These are phyloP conservation scores for Eurytoma adleriae DNA, from an alignment of 2,888 invertebrate genomes.

Conservation along the genomic window DNA sequence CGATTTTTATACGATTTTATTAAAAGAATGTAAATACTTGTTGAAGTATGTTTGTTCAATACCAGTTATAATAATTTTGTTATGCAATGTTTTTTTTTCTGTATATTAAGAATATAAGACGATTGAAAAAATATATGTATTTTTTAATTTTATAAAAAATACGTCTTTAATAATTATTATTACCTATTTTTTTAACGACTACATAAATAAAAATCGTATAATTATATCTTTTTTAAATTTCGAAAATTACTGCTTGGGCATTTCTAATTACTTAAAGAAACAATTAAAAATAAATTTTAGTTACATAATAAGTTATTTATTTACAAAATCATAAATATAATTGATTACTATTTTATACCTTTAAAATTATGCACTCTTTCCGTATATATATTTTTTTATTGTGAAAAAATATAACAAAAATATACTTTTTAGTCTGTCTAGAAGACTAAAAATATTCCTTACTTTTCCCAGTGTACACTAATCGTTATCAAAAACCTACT, in stretches of 20 bases:
- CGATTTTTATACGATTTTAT: slow-evolving; percentile 51
- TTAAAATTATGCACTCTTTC: slow-evolving; percentile 20
- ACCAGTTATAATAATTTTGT: slow-evolving; percentile 31
- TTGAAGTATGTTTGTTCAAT: slow-evolving; percentile 37
- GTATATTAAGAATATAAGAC: slow-evolving; percentile 43
- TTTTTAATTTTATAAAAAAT: slow-evolving; percentile 50
- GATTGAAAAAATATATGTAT: slow-evolving; percentile 47
- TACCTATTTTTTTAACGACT: slow-evolving; percentile 8
- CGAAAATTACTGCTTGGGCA: neutral
- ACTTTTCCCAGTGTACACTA: slow-evolving; percentile 33
- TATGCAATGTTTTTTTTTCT: slow-evolving; percentile 47
- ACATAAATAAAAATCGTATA: no score
- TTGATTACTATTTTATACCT: neutral
- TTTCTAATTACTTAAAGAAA: neutral
- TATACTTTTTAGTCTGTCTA: slow-evolving; percentile 46
- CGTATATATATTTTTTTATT: slow-evolving; percentile 20
- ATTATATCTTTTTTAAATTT: no score
- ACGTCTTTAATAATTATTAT: slow-evolving; percentile 15
- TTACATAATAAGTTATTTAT: slow-evolving; percentile 31
- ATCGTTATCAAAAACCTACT: slow-evolving; percentile 40
- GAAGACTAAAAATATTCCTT: slow-evolving; percentile 49
- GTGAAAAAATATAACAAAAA: slow-evolving; percentile 54
- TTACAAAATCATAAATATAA: slow-evolving; percentile 46
- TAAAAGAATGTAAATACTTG: slow-evolving; percentile 53
- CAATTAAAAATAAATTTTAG: neutral